phyloP scores from a whole-genome alignment of 2,888 invertebrate species.

The Heliconius erato region DNA sequence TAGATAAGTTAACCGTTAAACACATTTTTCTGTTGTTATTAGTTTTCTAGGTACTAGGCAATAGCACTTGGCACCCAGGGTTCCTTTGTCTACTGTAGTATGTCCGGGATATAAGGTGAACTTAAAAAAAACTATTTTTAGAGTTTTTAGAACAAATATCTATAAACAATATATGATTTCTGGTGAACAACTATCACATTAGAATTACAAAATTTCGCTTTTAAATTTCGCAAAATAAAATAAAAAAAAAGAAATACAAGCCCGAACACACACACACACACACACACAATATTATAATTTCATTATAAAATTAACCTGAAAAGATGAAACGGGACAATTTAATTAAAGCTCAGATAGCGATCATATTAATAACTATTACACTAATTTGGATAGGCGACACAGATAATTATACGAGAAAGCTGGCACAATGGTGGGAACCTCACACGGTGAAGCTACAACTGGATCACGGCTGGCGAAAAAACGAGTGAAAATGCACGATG shows the following conservation, averaged over 20 bases:
- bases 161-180: too few relatives aligned
- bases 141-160: too few relatives aligned
- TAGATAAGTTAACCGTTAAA: too few relatives aligned
- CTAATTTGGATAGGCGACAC: constrained; percentile 80
- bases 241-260: background rate
- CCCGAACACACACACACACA: background rate
- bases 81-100: too few relatives aligned
- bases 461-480: constrained; percentile 67
- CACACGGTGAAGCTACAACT: constrained; percentile 78
- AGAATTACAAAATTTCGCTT: background rate
- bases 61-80: too few relatives aligned
- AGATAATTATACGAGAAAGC: constrained; percentile 83
- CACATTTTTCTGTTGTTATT: too few relatives aligned
- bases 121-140: too few relatives aligned
- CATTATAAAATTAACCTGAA: constrained; percentile 23
- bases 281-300: background rate
- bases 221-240: background rate
- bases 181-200: too few relatives aligned
- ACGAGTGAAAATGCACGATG: constrained; percentile 46
- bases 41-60: too few relatives aligned
- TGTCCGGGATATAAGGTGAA: too few relatives aligned
- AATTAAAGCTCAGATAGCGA: constrained; percentile 45
- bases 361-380: constrained; percentile 71
- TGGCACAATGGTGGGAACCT: constrained; percentile 73
- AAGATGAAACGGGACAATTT: constrained; percentile 43